phyloP scores from a whole-genome alignment of 2,797 vertebrate genomes.

The Scomberomorus guttatus region DNA sequence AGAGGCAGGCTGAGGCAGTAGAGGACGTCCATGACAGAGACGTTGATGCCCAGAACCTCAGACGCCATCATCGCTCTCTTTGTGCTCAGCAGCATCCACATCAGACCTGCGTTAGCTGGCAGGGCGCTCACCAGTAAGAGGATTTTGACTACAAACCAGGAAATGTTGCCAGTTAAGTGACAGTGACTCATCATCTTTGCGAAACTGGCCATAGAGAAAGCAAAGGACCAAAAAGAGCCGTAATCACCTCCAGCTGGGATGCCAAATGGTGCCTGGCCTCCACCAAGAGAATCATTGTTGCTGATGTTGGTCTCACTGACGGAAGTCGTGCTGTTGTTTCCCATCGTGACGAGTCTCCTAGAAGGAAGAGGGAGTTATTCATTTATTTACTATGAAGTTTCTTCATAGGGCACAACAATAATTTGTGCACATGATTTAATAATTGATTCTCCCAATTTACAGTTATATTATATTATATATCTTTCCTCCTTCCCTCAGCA shows the following conservation, averaged over 20 bases:
- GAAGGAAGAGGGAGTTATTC: neutral
- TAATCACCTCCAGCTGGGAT: too few species aligned
- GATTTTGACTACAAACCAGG: slow-evolving; percentile 44
- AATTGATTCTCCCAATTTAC: too few species aligned
- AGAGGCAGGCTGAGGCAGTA: slow-evolving; percentile 61
- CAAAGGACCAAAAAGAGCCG: neutral
- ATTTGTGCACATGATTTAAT: too few species aligned
- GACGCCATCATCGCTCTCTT: slow-evolving; percentile 52
- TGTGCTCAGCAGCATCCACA: slow-evolving; percentile 62
- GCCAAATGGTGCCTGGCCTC: neutral
- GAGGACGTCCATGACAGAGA: slow-evolving; percentile 56
- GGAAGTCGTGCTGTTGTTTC: slow-evolving; percentile 13
- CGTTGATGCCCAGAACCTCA: slow-evolving; percentile 67
- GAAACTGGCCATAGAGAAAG: neutral
- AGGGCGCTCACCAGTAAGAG: slow-evolving; percentile 41
- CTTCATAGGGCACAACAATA: too few species aligned
- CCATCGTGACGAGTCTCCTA: slow-evolving; percentile 17
- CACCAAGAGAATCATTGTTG: neutral
- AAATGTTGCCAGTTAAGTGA: fast-evolving
- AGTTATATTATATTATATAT: too few species aligned
- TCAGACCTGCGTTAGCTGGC: slow-evolving; percentile 52
- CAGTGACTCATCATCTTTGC: slow-evolving; percentile 33
- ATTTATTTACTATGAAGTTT: neutral
- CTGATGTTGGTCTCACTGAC: neutral
- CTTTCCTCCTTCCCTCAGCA: too few species aligned